Percentiles rank a stretch among this genome's conserved stretches.
These are phyloP conservation scores for Pygoscelis adeliae DNA, from an alignment of 2,113 vertebrate species.

Conservation along the genomic window DNA sequence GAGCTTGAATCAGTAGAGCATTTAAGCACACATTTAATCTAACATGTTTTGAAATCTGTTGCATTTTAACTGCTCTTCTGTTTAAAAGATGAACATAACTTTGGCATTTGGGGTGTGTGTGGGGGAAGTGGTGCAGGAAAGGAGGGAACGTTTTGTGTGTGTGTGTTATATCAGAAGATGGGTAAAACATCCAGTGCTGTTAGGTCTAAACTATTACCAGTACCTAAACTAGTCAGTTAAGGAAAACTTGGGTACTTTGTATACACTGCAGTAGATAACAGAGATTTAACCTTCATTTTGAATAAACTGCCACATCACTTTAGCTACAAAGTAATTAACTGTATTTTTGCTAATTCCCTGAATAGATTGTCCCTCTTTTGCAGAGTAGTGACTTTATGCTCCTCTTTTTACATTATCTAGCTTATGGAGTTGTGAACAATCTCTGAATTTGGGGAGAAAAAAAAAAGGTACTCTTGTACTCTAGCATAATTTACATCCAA, in stretches of 20 bases:
- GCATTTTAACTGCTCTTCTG: background rate
- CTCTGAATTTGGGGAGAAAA: background rate
- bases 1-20: background rate
- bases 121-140: background rate
- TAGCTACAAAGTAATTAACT: background rate
- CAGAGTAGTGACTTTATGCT: background rate
- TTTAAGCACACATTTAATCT: background rate
- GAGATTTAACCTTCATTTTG: background rate
- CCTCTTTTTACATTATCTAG: background rate
- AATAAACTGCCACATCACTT: background rate
- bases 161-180: background rate
- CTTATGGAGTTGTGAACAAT: background rate
- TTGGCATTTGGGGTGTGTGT: background rate
- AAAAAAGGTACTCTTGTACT: background rate
- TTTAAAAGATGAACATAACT: background rate
- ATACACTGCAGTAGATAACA: background rate
- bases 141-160: background rate
- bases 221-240: background rate
- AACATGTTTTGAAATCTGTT: background rate
- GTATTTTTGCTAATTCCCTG: background rate
- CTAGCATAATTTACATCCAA: background rate
- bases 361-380: background rate
- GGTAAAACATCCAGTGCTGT: background rate
- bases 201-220: background rate
- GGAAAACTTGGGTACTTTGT: background rate